Evolutionary conservation across 2,113 vertebrate species (phyloP).

Genomic region (Cyprinodon variegatus): DNA sequence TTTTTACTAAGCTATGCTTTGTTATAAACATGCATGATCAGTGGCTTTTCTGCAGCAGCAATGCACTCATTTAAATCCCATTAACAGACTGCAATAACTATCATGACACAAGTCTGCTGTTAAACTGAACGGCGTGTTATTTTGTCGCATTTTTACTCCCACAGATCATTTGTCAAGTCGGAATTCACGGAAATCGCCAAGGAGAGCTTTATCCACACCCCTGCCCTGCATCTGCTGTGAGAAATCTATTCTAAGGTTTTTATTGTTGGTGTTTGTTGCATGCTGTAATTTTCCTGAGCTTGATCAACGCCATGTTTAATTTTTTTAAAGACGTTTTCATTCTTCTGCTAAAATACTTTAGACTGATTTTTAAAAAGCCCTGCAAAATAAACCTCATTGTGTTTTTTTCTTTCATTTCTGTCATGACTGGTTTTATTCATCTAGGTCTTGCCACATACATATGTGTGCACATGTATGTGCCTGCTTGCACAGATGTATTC

Average conservation of each 20-base stretch:
- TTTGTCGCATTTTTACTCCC: slow-evolving; percentile 42
- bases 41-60: slow-evolving; percentile 6
- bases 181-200: slow-evolving; percentile 80
- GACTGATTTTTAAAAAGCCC: neutral
- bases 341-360: slow-evolving; percentile 5
- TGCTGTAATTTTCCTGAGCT: slow-evolving; percentile 35
- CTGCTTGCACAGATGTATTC: slow-evolving; percentile 7
- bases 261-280: slow-evolving; percentile 66
- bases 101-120: slow-evolving; percentile 9
- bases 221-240: slow-evolving; percentile 98
- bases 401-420: neutral
- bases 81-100: slow-evolving; percentile 12
- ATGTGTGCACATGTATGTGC: neutral
- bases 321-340: slow-evolving; percentile 21
- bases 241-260: slow-evolving; percentile 56
- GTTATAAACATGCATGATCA: neutral
- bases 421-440: neutral
- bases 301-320: slow-evolving; percentile 68
- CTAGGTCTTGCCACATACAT: neutral
- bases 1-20: neutral
- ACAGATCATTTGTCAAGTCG: slow-evolving; percentile 86
- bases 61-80: neutral
- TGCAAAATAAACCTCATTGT: neutral
- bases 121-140: slow-evolving; percentile 7
- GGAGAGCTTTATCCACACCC: slow-evolving; percentile 90